Conservation (phyloP, 2,113 vertebrate species). For the Nyctereutes procyonoides region DNA sequence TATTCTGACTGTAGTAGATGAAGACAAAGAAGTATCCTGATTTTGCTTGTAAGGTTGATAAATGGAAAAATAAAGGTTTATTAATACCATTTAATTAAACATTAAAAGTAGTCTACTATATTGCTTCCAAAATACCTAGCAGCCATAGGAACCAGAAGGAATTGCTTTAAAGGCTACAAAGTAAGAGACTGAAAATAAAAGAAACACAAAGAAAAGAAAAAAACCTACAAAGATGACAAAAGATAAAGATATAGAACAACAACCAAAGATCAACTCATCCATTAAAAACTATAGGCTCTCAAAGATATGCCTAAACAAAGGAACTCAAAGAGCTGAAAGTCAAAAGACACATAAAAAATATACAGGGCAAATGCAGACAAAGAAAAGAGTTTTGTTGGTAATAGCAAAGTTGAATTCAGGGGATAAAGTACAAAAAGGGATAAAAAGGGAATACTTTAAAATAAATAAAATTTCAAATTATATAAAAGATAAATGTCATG, state of each 20-base stretch:
- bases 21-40: not conserved
- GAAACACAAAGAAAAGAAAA: not conserved
- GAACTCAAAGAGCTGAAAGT: not conserved
- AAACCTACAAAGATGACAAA: not conserved
- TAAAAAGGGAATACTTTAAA: constrained; percentile 16
- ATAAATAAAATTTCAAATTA: constrained; percentile 34
- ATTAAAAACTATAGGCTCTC: not conserved
- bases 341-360: not conserved
- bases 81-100: not conserved
- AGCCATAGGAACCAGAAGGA: not conserved
- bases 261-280: not conserved
- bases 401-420: not conserved
- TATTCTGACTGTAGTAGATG: not conserved
- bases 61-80: not conserved
- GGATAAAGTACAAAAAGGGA: not conserved
- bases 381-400: not conserved
- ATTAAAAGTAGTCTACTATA: not conserved
- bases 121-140: not conserved
- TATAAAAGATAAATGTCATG: constrained; percentile 1
- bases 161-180: not conserved
- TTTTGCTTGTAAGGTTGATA: not conserved
- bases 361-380: not conserved
- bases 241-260: not conserved
- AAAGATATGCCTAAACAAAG: constrained; percentile 10
- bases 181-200: not conserved